phyloP scores from a whole-genome alignment of 2,113 vertebrate genomes.

The Tiliqua scincoides region DNA sequence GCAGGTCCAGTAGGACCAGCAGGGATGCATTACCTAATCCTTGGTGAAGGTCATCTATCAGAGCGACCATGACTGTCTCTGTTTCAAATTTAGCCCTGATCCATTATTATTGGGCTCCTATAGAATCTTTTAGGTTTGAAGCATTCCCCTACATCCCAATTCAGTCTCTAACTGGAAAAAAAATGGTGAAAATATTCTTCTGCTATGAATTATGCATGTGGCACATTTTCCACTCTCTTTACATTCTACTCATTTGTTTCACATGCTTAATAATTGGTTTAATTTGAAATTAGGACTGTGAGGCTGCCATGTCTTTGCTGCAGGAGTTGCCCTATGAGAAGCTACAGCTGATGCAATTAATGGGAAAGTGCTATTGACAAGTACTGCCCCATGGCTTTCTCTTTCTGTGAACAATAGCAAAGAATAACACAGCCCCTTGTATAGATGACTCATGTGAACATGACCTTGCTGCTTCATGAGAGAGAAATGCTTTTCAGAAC shows the following conservation, averaged over 20 bases:
- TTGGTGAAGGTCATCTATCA: no score
- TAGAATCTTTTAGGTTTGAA: background rate
- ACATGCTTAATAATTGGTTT: background rate
- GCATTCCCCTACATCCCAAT: background rate
- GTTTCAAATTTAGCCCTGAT: background rate
- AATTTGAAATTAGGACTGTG: slow-evolving; percentile 3
- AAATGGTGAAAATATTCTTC: background rate
- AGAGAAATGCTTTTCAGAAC: background rate
- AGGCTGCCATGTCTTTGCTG: background rate
- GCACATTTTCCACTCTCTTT: background rate
- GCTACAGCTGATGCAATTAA: background rate
- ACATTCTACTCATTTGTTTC: background rate
- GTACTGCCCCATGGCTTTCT: background rate
- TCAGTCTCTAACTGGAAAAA: no score
- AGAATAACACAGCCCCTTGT: background rate
- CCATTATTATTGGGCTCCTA: background rate
- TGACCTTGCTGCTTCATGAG: background rate
- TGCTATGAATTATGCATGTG: background rate
- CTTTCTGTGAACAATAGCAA: background rate
- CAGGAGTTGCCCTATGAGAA: background rate
- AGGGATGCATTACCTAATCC: no score
- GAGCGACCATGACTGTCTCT: no score
- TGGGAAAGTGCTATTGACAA: background rate
- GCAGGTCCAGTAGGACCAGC: no score
- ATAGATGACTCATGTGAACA: background rate